Base-by-base conservation (phyloP, 2,888 invertebrate genomes). In the Aphrophora alni region DNA sequence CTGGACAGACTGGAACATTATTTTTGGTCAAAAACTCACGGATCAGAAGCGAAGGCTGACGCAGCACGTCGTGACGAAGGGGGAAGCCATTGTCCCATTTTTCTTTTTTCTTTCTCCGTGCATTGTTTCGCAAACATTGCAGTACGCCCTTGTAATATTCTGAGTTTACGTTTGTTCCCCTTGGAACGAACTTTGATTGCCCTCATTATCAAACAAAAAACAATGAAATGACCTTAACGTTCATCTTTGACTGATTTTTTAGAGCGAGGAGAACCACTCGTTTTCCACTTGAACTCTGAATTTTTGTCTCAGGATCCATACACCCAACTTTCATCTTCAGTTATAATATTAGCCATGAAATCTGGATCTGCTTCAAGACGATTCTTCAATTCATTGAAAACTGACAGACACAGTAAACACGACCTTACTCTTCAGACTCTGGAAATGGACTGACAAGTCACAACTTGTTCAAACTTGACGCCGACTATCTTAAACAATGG, bases 181-280 rank as follows among this genome's bases (percentile, higher is more conserved):
- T 74, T 44, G 74, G 74, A 74, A 38, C 14, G 74, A 74, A 74
- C 74, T 74, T 27, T 74, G 74, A 74, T 44, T 25, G 74, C 38
- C 38, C 25, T 74, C 74, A 74, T 14, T 74, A 74, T 74, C n/a
- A n/a, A 12, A n/a, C 38, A 74, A 74, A 74, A 74, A 14, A 44
- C 38, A 26, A 73, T 27, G 38, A 73, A 27, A 74, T 74, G 38
- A 74, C 38, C 38, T 33, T 38, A 10, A 28, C 12, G 44, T 44
- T 44, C 17, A 12, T 8, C 44, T 44, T 14, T 44, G 28, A 21
- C 25, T 26, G 10, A 8, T n/a, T 73, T 73, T 28, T 73, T 73
- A 73, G 28, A 28, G 73, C n/a, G n/a, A 73, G 28, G 73, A 28
- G 73, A 73, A 12, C 12, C 2, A 44, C 17, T 44, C 7, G 44